Base-by-base conservation (phyloP, 2,113 vertebrate species). In the Upupa epops region DNA sequence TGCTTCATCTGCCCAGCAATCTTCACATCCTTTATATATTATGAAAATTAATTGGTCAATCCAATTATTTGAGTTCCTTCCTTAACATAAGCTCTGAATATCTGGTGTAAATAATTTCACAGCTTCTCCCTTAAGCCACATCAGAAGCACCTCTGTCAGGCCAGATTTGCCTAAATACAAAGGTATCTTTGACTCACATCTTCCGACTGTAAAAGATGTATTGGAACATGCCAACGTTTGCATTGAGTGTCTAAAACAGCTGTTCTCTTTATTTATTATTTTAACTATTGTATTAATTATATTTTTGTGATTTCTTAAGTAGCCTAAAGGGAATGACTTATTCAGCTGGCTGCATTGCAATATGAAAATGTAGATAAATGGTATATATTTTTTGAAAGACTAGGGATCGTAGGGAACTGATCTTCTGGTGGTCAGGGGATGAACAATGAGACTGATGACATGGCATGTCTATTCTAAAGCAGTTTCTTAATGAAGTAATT, bases 31-130 rank as follows among this genome's bases (percentile, higher is more conserved):
- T 81, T 69, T 48, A 19, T 45, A 76, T 83, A 66, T 28, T 54
- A 51, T 17, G 17, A 69, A 92, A 71, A 64, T 69, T 6, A 61
- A 7, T 45, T 87, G 42, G 13, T 75, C 34, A 58, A 21, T 58
- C 52, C 32, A 82, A 31, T 91, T 75, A 61, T 64, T 94, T 82
- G 58, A 22, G 13, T n/a, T 84, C 74, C 45, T 95, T 91, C 80
- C 21, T 86, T 77, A 75, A 65, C 28, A 8, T 22, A 42, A 94
- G 5, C 42, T 69, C 58, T 59, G 58, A 84, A 26, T 76, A 31
- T 22, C 37, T 85, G 28, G 24, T 26, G 16, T 34, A 69, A 79
- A 56, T 75, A 54, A 64, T 66, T 74, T 84, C 54, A 48, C 61
- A 45, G 17, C 8, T 78, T 86, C 20, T 90, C 9, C 83, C 21